phyloP scores from a whole-genome alignment of 2,888 invertebrate species.

The Orchesellides sinensis region DNA sequence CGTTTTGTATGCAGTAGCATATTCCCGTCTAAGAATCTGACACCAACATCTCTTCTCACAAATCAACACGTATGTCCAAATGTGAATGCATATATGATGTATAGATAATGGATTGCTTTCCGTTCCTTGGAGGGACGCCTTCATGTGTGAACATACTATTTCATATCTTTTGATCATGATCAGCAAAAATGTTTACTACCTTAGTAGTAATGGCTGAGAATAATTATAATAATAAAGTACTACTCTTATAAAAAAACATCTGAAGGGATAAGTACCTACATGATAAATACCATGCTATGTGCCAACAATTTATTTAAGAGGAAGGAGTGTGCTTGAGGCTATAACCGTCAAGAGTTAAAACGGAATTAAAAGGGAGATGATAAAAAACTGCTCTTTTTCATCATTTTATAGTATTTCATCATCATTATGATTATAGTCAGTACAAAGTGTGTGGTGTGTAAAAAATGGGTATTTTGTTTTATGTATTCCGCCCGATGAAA shows the following conservation, averaged over 20 bases:
- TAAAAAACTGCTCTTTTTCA: constrained; percentile 11
- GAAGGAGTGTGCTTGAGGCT: no score
- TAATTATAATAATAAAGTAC: constrained; percentile 3
- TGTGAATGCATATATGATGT: constrained; percentile 12
- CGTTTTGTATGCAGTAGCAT: background rate
- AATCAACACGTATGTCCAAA: constrained; percentile 9
- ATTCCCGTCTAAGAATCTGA: background rate
- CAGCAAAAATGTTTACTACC: background rate
- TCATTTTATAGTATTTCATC: constrained; percentile 37
- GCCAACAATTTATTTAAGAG: no score
- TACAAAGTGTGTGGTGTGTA: constrained; percentile 34
- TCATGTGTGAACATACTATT: constrained; percentile 26
- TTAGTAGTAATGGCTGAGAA: constrained; percentile 10
- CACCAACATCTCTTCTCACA: constrained; percentile 48
- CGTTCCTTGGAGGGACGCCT: background rate
- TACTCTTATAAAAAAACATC: no score
- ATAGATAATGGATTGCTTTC: constrained; percentile 6
- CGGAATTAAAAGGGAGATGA: constrained; percentile 1
- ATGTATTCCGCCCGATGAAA: constrained; percentile 55
- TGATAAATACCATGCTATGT: no score
- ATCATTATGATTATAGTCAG: constrained; percentile 2
- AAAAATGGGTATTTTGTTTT: constrained; percentile 32
- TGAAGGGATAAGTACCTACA: background rate
- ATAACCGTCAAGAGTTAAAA: constrained; percentile 7
- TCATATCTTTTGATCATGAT: constrained; percentile 7